Evolutionary conservation across 2,888 invertebrate genomes (phyloP).

Genomic region (Poecilobothrus nobilitatus): DNA sequence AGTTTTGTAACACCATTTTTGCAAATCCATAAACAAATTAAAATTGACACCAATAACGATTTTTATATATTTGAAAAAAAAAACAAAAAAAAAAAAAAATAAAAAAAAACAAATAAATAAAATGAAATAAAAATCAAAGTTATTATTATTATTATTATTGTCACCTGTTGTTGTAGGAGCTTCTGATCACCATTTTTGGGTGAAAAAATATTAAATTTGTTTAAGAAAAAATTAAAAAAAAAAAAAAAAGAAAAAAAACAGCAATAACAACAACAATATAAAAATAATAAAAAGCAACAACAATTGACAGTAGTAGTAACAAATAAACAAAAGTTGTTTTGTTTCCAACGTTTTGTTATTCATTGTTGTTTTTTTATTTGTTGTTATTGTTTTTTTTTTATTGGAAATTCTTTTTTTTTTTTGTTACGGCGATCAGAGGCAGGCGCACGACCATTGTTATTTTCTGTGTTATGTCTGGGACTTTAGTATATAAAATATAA

Average conservation of each 20-base stretch:
- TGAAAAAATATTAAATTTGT: background rate
- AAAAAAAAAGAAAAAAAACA: background rate
- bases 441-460: conserved; percentile 6
- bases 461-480: background rate
- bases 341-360: background rate
- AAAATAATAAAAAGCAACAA: too few relatives aligned
- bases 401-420: background rate
- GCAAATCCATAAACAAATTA: background rate
- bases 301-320: too few relatives aligned
- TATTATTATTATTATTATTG: background rate
- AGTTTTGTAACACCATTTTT: background rate
- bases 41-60: background rate
- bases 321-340: background rate
- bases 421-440: background rate
- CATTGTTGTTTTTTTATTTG: background rate
- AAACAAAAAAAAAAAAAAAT: too few relatives aligned
- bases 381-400: background rate
- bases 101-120: too few relatives aligned
- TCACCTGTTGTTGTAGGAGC: conserved; percentile 6
- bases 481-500: background rate
- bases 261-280: too few relatives aligned
- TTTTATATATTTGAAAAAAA: background rate
- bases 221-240: background rate
- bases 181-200: background rate
- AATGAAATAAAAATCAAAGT: too few relatives aligned